Conservation (phyloP, 92 coral and sea anemone species). For the Heliopora coerulea region DNA sequence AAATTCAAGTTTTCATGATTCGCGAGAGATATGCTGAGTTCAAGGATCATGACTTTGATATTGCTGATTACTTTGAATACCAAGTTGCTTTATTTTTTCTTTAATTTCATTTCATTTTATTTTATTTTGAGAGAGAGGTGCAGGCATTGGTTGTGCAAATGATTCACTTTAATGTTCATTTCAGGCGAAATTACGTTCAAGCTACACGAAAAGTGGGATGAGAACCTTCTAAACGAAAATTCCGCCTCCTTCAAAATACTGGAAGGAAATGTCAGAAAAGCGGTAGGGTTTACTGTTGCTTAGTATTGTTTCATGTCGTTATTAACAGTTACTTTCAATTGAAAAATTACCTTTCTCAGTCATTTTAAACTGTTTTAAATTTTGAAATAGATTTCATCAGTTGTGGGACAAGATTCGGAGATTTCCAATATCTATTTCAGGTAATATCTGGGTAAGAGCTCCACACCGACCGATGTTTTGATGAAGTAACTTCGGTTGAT, state of each 20-base stretch:
- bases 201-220: constrained; percentile 76
- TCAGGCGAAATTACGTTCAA: constrained; percentile 93
- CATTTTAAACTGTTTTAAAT: neutral
- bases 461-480: neutral
- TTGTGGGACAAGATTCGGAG: constrained; percentile 58
- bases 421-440: constrained; percentile 87
- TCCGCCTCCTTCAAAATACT: constrained; percentile 70
- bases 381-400: constrained; percentile 58
- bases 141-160: no score
- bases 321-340: no score
- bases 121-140: neutral
- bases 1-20: no score
- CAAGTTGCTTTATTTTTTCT: no score
- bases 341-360: no score
- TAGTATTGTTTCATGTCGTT: neutral
- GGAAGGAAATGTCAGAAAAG: constrained; percentile 77
- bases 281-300: constrained; percentile 59
- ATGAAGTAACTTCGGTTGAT: no score
- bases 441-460: constrained; percentile 47
- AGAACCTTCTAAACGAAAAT: constrained; percentile 57
- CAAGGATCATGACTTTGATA: no score
- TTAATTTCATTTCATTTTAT: no score
- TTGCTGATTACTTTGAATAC: no score
- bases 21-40: no score
- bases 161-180: no score